Evolutionary conservation across 2,888 invertebrate genomes (phyloP), one percentile per base, ranked within the genome.

Genomic region (Ectemnius cavifrons): DNA sequence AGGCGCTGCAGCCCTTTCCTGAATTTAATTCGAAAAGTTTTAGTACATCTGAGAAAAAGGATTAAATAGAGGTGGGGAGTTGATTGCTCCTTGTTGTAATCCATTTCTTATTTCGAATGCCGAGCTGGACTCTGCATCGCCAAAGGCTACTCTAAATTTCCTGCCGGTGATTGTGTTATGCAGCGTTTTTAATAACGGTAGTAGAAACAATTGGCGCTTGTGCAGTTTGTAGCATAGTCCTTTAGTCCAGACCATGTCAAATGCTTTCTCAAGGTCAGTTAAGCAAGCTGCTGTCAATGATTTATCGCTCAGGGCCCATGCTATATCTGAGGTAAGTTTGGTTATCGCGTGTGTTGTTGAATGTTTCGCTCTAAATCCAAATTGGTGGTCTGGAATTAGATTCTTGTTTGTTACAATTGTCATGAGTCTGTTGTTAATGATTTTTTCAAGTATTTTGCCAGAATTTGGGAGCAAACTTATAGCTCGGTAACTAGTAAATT

Each of bases 251-350:
- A 80, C 73, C 0, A 77, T 61, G 2, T 78, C 78, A 3, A 80
- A 80, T 0, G 77, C 76, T 58, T 79, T 79, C 28, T 81, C 77
- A 0, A 83, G 14, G 2, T 80, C 79, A 0, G 77, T 61, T 2
- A 79, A 14, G 11, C 68, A 73, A 0, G 73, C 76, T 0, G 56
- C 61, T n/a, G 75, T 37, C 0, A 67, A 61, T 8, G 56, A 8
- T 0, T 67, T 71, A 0, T 18, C 58, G 14, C 71, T 67, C 0
- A 76, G 0, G 0, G 63, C 65, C 14, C 46, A 57, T 4, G 16
- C 45, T 1, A 77, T 56, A 8, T 79, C 76, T 1, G 73, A 68
- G 0, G 56, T n/a, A 0, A 79, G 1, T 64, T 71, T 75, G 3
- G 67, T 68, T 1, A 81, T 70, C 0, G 76, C 77, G 14, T 79